Evolutionary conservation across 2,797 vertebrate genomes (phyloP), one percentile per base, ranked within the genome.

Genomic region (Tokudaia muenninki): DNA sequence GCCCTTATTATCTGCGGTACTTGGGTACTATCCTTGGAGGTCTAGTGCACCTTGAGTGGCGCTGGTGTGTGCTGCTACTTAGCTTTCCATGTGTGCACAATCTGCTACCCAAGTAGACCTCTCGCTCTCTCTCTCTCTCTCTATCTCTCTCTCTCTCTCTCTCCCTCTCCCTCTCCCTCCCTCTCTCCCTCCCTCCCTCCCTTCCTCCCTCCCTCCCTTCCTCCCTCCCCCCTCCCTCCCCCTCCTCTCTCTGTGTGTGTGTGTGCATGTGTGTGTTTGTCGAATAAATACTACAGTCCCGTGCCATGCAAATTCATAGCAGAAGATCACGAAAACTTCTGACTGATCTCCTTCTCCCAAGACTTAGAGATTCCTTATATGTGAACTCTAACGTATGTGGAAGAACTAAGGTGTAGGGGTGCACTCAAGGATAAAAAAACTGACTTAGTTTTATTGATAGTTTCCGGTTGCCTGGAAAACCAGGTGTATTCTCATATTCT

Each of bases 11-110:
- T 59, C 55, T 72, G 72, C 24, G 78, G 1, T 34, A 59, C 6
- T 17, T 1, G 17, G 91, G n/a, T 16, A 74, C 72, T 72, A 52
- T 79, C 50, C n/a, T 9, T n/a, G n/a, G 22, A 6, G 12, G 14
- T 26, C 59, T 55, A 52, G 47, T 61, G 52, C 19, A 31, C 93
- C 55, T 24, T 41, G 70, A 96, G n/a, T 21, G 55, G 21, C 19
- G 52, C 47, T 65, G 29, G 74, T 10, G 4, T 88, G 37, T 59
- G 44, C 6, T 92, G 63, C 34, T 70, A n/a, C 84, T 52, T 90
- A 87, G 65, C 50, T 96, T 93, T 96, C 75, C 74, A n/a, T n/a
- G 31, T 88, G 72, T 92, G 52, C 37, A 95, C 41, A 94, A 75
- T 17, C 44, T 96, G 90, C 16, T 94, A 47, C 50, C 75, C 87